A percentile compares a stretch with the other conserved stretches of the same genome.
Conservation (phyloP, 2,888 invertebrate species). For the Phyllotreta cruciferae region DNA sequence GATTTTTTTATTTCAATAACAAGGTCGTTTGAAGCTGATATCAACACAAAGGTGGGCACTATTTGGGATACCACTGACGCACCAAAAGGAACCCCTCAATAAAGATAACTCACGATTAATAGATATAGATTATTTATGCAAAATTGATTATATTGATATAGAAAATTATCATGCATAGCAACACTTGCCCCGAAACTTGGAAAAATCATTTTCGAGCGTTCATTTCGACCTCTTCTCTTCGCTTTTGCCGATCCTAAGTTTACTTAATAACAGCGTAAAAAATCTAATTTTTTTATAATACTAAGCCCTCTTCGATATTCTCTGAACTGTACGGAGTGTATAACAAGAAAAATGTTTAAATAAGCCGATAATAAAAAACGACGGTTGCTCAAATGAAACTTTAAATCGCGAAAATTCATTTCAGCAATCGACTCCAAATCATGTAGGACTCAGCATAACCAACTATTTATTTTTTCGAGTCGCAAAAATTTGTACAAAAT, state of each 20-base stretch:
- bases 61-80: background rate
- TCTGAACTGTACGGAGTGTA: slow-evolving; percentile 54
- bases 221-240: slow-evolving; percentile 32
- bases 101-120: background rate
- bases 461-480: slow-evolving; percentile 18
- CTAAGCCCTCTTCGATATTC: slow-evolving; percentile 29
- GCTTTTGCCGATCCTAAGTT: slow-evolving; percentile 35
- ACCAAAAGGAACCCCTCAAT: background rate
- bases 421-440: slow-evolving; percentile 8
- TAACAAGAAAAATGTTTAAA: slow-evolving; percentile 39
- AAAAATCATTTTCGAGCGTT: slow-evolving; percentile 21
- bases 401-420: slow-evolving; percentile 6
- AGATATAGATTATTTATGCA: background rate
- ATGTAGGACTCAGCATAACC: slow-evolving; percentile 16
- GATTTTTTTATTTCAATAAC: slow-evolving; percentile 3
- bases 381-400: slow-evolving; percentile 9
- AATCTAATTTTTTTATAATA: slow-evolving; percentile 46
- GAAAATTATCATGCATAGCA: no score
- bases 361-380: slow-evolving; percentile 20
- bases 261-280: slow-evolving; percentile 49
- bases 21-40: slow-evolving; percentile 3
- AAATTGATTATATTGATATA: background rate
- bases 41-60: slow-evolving; percentile 3
- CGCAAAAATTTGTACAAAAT: no score
- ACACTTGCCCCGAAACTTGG: background rate